Conservation (phyloP, 1,140 invertebrate genomes). For the Thalassaphorura encarpata region DNA sequence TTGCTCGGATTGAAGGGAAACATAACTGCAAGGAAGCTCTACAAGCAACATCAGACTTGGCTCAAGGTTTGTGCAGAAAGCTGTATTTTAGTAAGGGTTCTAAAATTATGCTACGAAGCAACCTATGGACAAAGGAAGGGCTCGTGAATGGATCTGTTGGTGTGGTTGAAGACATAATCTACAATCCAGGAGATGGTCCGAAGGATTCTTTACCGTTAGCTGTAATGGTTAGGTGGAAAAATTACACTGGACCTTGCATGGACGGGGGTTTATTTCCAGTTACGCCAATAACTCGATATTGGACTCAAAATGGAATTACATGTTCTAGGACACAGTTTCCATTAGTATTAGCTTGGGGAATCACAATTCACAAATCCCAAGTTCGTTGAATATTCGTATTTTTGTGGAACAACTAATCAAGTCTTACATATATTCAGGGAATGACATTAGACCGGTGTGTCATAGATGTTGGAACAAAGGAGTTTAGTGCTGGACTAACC, state of each 20-base stretch:
- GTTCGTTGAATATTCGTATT: too few species aligned
- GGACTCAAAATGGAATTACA: not conserved
- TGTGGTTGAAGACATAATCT: not conserved
- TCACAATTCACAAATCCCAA: slow-evolving; percentile 6
- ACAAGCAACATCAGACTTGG: too few species aligned
- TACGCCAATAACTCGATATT: not conserved
- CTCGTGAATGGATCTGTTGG: not conserved
- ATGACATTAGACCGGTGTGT: not conserved
- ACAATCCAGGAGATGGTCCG: not conserved
- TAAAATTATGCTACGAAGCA: not conserved
- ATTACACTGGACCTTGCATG: not conserved
- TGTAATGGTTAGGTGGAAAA: not conserved
- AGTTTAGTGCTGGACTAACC: not conserved
- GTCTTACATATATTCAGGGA: too few species aligned
- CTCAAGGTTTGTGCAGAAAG: too few species aligned
- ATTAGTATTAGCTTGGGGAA: not conserved
- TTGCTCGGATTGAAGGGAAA: too few species aligned
- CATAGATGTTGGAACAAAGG: not conserved
- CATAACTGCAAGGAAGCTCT: too few species aligned
- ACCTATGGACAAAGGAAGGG: not conserved
- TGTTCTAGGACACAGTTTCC: not conserved
- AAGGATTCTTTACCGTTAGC: not conserved
- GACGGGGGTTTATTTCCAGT: not conserved
- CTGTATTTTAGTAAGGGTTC: too few species aligned
- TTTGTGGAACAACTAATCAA: too few species aligned